These are phyloP conservation scores for Takifugu bimaculatus DNA, from an alignment of 2,113 vertebrate genomes.

Conservation along the genomic window DNA sequence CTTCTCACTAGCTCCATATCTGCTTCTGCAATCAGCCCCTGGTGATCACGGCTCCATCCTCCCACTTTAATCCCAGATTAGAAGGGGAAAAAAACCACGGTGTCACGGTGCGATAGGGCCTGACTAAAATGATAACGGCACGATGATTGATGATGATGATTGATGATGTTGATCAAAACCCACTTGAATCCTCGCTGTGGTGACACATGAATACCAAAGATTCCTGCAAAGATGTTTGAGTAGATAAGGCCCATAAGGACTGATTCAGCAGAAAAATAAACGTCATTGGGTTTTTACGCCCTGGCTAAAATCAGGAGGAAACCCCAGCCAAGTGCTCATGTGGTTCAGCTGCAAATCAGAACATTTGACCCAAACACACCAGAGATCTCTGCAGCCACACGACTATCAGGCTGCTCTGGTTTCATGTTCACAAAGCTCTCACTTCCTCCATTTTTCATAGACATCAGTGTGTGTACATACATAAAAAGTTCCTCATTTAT, in stretches of 20 bases:
- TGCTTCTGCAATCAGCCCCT: conserved; percentile 1
- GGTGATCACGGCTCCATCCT: conserved; percentile 33
- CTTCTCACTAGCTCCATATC: background rate
- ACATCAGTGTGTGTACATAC: too few species aligned
- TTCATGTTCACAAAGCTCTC: too few species aligned
- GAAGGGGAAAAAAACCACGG: conserved; percentile 27
- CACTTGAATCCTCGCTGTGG: background rate
- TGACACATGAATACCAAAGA: background rate
- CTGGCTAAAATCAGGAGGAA: background rate
- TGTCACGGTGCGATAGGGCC: conserved; percentile 4
- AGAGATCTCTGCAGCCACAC: too few species aligned
- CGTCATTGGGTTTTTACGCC: too few species aligned
- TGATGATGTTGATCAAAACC: background rate
- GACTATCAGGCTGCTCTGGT: too few species aligned
- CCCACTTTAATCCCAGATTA: conserved; percentile 46
- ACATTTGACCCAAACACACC: too few species aligned
- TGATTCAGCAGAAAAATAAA: too few species aligned
- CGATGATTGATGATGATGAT: background rate
- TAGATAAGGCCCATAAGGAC: too few species aligned
- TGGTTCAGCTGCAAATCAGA: too few species aligned
- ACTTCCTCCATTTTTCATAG: too few species aligned
- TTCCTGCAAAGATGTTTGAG: background rate
- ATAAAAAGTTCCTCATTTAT: too few species aligned
- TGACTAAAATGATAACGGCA: conserved; percentile 7
- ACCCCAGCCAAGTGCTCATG: too few species aligned